Evolutionary conservation across 2,113 vertebrate genomes (phyloP).

Genomic region (Oceanodroma tethys): DNA sequence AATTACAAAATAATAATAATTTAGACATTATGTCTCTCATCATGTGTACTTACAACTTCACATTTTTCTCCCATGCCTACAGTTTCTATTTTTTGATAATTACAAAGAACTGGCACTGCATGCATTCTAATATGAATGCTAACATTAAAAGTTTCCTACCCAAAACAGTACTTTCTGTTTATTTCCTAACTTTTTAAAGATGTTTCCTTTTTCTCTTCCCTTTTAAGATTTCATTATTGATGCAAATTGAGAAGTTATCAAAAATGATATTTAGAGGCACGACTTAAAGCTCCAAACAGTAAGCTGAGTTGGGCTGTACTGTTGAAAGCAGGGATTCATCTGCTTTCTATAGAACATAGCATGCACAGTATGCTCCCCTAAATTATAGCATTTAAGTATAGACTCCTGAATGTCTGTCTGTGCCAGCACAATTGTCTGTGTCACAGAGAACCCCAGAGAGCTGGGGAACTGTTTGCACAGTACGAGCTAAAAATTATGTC

Average conservation of each 20-base stretch:
- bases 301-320: not conserved
- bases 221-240: not conserved
- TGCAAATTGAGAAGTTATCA: not conserved
- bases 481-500: not conserved
- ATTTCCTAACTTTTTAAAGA: not conserved
- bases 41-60: not conserved
- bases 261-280: not conserved
- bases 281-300: not conserved
- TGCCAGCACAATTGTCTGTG: not conserved
- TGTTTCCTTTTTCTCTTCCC: not conserved
- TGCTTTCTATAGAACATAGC: not conserved
- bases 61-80: not conserved
- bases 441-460: not conserved
- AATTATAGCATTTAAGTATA: not conserved
- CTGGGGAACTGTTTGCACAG: not conserved
- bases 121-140: not conserved
- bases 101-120: not conserved
- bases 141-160: conserved; percentile 11
- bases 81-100: conserved; percentile 8
- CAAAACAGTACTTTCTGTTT: not conserved
- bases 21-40: not conserved
- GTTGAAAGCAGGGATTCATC: not conserved
- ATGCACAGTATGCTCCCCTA: not conserved
- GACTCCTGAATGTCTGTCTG: not conserved
- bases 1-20: conserved; percentile 6